Conservation (phyloP, 2,888 invertebrate species). For the Embidobia sp. region DNA sequence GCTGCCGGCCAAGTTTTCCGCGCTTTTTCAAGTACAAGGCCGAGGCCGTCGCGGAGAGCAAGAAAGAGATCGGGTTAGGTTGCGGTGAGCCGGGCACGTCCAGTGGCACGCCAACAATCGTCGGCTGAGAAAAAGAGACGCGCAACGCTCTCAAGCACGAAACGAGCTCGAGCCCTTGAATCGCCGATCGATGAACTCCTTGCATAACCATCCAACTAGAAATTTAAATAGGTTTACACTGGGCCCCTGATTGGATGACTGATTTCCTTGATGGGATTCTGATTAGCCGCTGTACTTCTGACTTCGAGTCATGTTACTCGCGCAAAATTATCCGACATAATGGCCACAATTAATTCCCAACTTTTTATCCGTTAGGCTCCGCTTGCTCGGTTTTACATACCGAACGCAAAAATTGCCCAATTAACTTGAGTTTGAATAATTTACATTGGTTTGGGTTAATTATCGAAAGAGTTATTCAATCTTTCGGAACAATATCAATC, state of each 20-base stretch:
- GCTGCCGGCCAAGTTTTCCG: slow-evolving; percentile 36
- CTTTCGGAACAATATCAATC: no score
- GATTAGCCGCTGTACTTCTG: slow-evolving; percentile 12
- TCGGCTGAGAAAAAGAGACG: slow-evolving; percentile 49
- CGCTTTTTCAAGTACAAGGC: slow-evolving; percentile 52
- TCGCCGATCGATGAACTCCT: slow-evolving; percentile 57
- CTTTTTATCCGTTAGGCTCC: neutral
- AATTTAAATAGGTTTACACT: slow-evolving; percentile 39
- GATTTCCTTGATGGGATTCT: slow-evolving; percentile 35
- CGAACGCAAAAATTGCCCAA: no score
- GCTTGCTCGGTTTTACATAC: neutral
- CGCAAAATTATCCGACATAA: slow-evolving; percentile 11
- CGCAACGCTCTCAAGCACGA: slow-evolving; percentile 55
- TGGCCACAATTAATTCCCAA: slow-evolving; percentile 10
- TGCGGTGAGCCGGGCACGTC: slow-evolving; percentile 42
- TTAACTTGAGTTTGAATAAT: no score
- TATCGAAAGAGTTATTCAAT: no score
- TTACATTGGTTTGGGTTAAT: no score
- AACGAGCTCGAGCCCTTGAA: slow-evolving; percentile 56
- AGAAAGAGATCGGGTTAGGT: slow-evolving; percentile 37
- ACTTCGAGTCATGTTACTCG: neutral
- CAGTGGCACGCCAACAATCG: slow-evolving; percentile 47
- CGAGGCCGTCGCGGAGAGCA: slow-evolving; percentile 40
- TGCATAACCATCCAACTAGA: slow-evolving; percentile 59
- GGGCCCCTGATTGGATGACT: slow-evolving; percentile 25